These are phyloP conservation scores for Pseudoips prasinana DNA, from an alignment of 2,888 invertebrate genomes.

Conservation along the genomic window DNA sequence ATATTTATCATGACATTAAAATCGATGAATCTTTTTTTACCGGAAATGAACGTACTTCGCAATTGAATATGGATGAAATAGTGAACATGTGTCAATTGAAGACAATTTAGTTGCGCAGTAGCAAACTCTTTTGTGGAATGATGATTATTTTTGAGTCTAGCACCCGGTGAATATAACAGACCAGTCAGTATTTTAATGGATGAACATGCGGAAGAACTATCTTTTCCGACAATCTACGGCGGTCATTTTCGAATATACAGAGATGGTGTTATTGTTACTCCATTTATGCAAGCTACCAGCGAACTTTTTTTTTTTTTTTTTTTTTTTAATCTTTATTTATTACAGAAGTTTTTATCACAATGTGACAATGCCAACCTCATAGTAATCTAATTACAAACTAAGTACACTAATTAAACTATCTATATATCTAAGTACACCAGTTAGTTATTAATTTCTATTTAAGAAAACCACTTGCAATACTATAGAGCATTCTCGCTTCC, in stretches of 20 bases:
- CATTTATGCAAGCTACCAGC: constrained; percentile 49
- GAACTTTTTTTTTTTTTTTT: too few species aligned
- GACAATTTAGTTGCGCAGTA: constrained; percentile 37
- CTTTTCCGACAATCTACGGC: constrained; percentile 55
- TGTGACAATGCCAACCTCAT: too few species aligned
- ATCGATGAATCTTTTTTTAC: constrained; percentile 37
- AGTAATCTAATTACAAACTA: too few species aligned
- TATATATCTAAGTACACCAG: too few species aligned
- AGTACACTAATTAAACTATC: too few species aligned
- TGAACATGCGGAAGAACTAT: constrained; percentile 54
- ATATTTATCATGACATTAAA: constrained; percentile 34
- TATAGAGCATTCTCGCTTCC: too few species aligned
- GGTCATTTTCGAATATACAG: constrained; percentile 42
- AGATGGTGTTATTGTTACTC: constrained; percentile 39
- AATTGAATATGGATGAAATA: constrained; percentile 27
- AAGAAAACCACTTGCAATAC: too few species aligned
- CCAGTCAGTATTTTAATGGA: constrained; percentile 47
- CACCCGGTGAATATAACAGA: constrained; percentile 34
- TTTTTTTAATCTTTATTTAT: too few species aligned
- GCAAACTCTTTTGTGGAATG: constrained; percentile 43
- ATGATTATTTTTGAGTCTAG: constrained; percentile 40
- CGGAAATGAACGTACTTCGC: constrained; percentile 23
- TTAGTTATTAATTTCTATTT: too few species aligned
- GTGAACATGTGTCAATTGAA: constrained; percentile 30
- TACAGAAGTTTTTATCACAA: too few species aligned